Conservation (phyloP, 2,113 vertebrate genomes). For the Heloderma charlesbogerti region DNA sequence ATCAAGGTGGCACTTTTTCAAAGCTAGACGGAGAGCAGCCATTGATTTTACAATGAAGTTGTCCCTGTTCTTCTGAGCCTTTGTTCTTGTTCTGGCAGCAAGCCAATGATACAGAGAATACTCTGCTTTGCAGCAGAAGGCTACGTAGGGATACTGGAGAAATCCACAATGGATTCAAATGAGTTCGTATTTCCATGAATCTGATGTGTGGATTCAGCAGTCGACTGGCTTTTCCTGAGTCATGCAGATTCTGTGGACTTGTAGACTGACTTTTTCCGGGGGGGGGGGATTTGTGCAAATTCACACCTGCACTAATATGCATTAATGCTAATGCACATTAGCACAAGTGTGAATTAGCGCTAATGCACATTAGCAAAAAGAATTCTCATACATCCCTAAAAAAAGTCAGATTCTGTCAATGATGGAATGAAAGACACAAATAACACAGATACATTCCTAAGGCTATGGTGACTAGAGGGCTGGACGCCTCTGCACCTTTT, state of each 20-base stretch:
- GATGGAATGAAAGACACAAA: neutral
- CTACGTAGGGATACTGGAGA: accelerated
- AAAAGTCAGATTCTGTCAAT: too few species aligned
- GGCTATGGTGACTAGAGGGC: neutral
- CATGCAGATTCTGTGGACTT: too few species aligned
- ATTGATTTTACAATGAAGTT: neutral
- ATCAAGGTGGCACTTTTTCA: neutral
- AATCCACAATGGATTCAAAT: neutral
- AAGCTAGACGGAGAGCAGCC: accelerated
- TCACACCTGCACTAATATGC: too few species aligned
- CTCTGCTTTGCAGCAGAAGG: neutral
- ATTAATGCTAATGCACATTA: too few species aligned
- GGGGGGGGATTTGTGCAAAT: too few species aligned
- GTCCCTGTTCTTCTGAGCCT: neutral
- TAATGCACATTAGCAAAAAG: too few species aligned
- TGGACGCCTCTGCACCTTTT: neutral
- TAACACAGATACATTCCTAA: neutral
- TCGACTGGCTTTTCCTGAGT: too few species aligned
- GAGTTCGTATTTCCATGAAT: too few species aligned
- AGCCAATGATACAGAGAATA: neutral
- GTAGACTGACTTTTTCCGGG: too few species aligned
- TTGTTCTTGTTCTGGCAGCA: neutral
- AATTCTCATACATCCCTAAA: too few species aligned
- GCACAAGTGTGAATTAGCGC: too few species aligned
- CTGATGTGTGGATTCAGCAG: too few species aligned